Evolutionary conservation across 2,888 invertebrate species (phyloP).

Genomic region (Ferrisia virgata): DNA sequence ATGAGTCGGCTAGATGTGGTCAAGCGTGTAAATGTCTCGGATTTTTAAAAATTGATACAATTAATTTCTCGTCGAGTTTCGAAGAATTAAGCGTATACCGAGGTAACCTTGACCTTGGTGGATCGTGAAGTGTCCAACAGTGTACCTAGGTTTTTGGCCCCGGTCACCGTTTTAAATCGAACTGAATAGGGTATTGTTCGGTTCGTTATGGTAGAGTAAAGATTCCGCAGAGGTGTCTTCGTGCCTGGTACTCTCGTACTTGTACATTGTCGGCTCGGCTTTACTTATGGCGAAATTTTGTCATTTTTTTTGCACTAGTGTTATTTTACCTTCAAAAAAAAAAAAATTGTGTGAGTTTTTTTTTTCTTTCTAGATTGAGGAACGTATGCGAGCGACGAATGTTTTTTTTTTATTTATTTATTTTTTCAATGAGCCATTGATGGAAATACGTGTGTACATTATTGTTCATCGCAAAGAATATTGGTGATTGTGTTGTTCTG

Average conservation of each 20-base stretch:
- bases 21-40: background rate
- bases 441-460: too few relatives aligned
- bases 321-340: too few relatives aligned
- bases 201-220: background rate
- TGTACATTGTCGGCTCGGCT: too few relatives aligned
- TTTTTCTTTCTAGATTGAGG: too few relatives aligned
- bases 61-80: background rate
- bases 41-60: background rate
- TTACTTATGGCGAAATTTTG: too few relatives aligned
- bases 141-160: background rate
- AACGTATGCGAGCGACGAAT: too few relatives aligned
- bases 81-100: background rate
- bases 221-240: background rate
- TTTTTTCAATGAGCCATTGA: too few relatives aligned
- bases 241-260: background rate
- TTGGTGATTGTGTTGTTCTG: too few relatives aligned
- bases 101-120: slow-evolving; percentile 3
- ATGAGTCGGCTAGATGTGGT: slow-evolving; percentile 8
- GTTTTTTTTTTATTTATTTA: too few relatives aligned
- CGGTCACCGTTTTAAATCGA: background rate
- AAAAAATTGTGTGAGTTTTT: too few relatives aligned
- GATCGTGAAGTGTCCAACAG: background rate
- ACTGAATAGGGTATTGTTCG: background rate
- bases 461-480: too few relatives aligned
- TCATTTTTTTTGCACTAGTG: too few relatives aligned